phyloP scores from a whole-genome alignment of 2,797 vertebrate genomes.

The Telmatherina bonti region DNA sequence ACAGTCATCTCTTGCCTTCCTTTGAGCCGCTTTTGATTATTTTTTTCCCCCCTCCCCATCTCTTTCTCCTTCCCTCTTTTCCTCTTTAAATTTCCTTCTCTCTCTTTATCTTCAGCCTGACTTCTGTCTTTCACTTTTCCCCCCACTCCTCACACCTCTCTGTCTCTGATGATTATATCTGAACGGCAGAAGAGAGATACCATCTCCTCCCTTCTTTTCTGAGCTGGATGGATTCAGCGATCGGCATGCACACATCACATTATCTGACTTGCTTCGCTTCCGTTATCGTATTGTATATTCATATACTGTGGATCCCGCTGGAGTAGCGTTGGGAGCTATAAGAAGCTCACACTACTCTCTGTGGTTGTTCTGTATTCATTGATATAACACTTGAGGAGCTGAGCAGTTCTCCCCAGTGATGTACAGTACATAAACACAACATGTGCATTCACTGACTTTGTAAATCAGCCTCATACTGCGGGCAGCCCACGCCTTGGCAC shows the following conservation, averaged over 20 bases:
- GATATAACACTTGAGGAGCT: slow-evolving; percentile 66
- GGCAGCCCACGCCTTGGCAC: slow-evolving; percentile 23
- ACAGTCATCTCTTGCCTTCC: slow-evolving; percentile 63
- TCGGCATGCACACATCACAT: slow-evolving; percentile 40
- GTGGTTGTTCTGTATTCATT: slow-evolving; percentile 72
- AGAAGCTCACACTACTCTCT: slow-evolving; percentile 52
- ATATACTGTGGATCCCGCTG: slow-evolving; percentile 48
- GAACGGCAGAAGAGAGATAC: slow-evolving; percentile 44
- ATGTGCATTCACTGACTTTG: slow-evolving; percentile 62
- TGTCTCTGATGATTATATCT: slow-evolving; percentile 54
- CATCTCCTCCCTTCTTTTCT: slow-evolving; percentile 19
- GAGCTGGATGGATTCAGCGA: slow-evolving; percentile 49
- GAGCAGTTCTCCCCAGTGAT: slow-evolving; percentile 40
- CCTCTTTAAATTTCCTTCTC: slow-evolving; percentile 35
- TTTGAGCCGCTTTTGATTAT: slow-evolving; percentile 36
- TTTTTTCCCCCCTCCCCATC: background rate
- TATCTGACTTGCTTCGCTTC: slow-evolving; percentile 61
- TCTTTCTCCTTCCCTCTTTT: slow-evolving; percentile 12
- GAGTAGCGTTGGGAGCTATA: slow-evolving; percentile 42
- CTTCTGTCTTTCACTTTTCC: slow-evolving; percentile 14
- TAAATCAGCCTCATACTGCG: slow-evolving; percentile 36
- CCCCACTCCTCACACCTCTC: slow-evolving; percentile 15
- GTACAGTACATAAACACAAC: slow-evolving; percentile 45
- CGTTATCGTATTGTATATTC: slow-evolving; percentile 65
- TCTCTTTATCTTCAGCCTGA: slow-evolving; percentile 15